Percentiles rank a stretch among this genome's conserved stretches.
Evolutionary conservation across 2,113 vertebrate genomes (phyloP).

Genomic region (Notothenia coriiceps): DNA sequence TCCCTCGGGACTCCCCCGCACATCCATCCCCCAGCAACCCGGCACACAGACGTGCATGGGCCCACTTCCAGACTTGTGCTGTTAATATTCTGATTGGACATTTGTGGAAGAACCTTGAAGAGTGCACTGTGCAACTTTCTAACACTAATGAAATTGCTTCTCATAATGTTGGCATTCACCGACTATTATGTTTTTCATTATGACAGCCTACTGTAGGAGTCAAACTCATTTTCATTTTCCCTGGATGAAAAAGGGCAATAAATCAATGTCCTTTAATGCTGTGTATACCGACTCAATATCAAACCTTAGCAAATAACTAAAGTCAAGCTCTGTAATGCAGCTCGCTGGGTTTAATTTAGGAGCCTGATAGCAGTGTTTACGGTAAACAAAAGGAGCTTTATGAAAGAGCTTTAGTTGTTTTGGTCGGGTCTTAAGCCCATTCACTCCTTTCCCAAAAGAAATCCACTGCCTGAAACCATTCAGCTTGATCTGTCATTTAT

Average conservation of each 20-base stretch:
- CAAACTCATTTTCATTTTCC: constrained; percentile 68
- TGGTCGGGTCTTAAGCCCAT: constrained; percentile 33
- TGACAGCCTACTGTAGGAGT: constrained; percentile 56
- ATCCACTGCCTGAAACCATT: constrained; percentile 17
- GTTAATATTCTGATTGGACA: constrained; percentile 66
- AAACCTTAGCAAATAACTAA: constrained; percentile 54
- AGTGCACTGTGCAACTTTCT: constrained; percentile 69
- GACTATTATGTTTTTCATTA: constrained; percentile 70
- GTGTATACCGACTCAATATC: constrained; percentile 19
- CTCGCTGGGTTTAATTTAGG: constrained; percentile 47
- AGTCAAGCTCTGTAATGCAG: constrained; percentile 19
- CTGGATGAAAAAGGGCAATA: constrained; percentile 53
- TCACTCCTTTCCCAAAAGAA: constrained; percentile 30
- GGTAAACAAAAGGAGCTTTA: constrained; percentile 53
- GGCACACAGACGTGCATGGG: constrained; percentile 20
- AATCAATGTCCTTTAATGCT: constrained; percentile 59
- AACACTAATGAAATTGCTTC: constrained; percentile 74
- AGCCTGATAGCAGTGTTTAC: constrained; percentile 33
- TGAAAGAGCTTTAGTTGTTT: constrained; percentile 27
- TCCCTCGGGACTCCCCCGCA: constrained; percentile 24
- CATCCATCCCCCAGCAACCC: constrained; percentile 13
- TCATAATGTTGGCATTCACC: constrained; percentile 70
- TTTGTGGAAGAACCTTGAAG: constrained; percentile 72
- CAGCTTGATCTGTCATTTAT: constrained; percentile 24
- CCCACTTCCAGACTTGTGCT: constrained; percentile 46